These are phyloP conservation scores for Serrognathus titanus DNA, from an alignment of 2,888 invertebrate species.

Conservation along the genomic window DNA sequence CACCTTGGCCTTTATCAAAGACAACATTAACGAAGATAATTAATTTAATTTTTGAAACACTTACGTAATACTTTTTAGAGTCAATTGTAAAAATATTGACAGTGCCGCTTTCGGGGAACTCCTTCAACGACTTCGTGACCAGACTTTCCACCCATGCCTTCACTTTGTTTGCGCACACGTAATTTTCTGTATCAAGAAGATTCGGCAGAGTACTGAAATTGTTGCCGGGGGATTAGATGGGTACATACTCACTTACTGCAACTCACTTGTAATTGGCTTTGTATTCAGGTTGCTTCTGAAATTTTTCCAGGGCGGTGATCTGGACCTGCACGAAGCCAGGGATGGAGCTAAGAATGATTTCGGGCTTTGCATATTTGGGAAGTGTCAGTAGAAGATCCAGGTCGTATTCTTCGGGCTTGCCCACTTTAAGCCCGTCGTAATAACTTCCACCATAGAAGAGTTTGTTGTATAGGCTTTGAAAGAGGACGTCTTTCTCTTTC, in stretches of 20 bases:
- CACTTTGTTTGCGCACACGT: slow-evolving; percentile 22
- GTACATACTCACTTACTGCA: not conserved
- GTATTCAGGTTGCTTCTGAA: slow-evolving; percentile 26
- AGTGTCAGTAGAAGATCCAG: slow-evolving; percentile 57
- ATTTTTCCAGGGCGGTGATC: slow-evolving; percentile 33
- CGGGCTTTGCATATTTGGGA: slow-evolving; percentile 49
- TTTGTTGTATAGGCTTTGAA: slow-evolving; percentile 35
- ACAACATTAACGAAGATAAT: not conserved
- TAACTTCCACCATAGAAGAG: slow-evolving; percentile 58
- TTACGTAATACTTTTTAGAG: slow-evolving; percentile 13
- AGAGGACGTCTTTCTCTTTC: slow-evolving; percentile 37
- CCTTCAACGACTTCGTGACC: slow-evolving; percentile 49
- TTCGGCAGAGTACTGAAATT: slow-evolving; percentile 21
- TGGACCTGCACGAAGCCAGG: slow-evolving; percentile 53
- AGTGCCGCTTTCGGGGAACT: slow-evolving; percentile 29
- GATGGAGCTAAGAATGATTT: slow-evolving; percentile 28
- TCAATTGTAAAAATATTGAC: not conserved
- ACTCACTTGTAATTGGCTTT: slow-evolving; percentile 9
- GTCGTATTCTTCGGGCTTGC: slow-evolving; percentile 60
- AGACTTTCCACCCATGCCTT: slow-evolving; percentile 53
- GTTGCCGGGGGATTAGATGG: too few relatives aligned
- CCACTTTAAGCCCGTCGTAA: slow-evolving; percentile 59
- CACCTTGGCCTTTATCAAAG: slow-evolving; percentile 9
- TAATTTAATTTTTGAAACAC: not conserved
- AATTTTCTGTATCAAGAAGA: slow-evolving; percentile 44